Evolutionary conservation across 2,888 invertebrate genomes (phyloP).

Genomic region (Imbricaverruca yamaguchii): DNA sequence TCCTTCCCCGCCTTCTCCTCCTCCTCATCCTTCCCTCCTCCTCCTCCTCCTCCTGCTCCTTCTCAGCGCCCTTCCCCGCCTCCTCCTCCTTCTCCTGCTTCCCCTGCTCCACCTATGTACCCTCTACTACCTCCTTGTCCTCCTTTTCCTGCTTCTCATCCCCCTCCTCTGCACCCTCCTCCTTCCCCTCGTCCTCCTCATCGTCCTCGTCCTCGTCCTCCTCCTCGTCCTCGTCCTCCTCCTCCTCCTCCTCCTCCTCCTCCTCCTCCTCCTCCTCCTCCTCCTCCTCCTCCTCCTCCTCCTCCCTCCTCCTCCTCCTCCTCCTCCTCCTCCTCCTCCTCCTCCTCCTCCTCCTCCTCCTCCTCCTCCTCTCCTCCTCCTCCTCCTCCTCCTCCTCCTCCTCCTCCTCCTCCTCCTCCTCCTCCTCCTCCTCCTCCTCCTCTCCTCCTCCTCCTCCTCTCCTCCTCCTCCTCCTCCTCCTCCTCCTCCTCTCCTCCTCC

Average conservation of each 20-base stretch:
- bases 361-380: background rate
- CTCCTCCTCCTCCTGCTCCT: too few species aligned
- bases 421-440: background rate
- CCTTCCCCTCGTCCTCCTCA: background rate
- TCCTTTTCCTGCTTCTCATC: background rate
- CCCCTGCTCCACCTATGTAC: too few species aligned
- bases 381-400: background rate
- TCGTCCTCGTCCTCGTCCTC: background rate
- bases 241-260: conserved; percentile 23
- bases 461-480: too few species aligned
- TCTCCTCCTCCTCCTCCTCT: too few species aligned
- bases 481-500: too few species aligned
- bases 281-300: background rate
- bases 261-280: conserved; percentile 6
- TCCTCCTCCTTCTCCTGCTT: too few species aligned
- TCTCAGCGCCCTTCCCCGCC: too few species aligned
- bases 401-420: too few species aligned
- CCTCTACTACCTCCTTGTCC: too few species aligned
- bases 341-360: background rate
- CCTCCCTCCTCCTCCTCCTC: background rate
- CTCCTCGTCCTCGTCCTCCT: background rate
- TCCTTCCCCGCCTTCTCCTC: too few species aligned
- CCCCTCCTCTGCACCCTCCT: too few species aligned
- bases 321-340: background rate
- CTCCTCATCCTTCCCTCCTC: too few species aligned